Evolutionary conservation across 2,797 vertebrate genomes (phyloP).

Genomic region (Platalea minor): DNA sequence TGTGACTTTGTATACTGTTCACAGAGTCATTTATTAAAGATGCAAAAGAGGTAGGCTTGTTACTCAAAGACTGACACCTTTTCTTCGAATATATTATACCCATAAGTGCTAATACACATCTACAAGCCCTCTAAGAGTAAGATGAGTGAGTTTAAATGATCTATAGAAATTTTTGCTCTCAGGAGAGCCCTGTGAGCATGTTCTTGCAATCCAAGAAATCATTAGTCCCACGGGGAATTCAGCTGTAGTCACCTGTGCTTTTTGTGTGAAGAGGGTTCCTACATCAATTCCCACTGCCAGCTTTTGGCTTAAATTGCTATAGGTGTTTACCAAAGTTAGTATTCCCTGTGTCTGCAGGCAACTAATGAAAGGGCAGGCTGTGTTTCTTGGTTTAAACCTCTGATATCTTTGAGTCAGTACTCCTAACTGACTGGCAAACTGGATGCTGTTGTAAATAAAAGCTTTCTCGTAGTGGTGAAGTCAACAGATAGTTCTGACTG

Average conservation of each 20-base stretch:
- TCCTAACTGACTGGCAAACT: not conserved
- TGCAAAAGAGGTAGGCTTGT: not conserved
- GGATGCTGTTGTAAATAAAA: not conserved
- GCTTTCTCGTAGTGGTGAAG: not conserved
- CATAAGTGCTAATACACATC: not conserved
- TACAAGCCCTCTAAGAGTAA: not conserved
- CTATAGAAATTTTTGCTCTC: not conserved
- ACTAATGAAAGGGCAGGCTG: not conserved
- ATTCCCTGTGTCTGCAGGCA: not conserved
- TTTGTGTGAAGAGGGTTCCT: not conserved
- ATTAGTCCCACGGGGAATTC: not conserved
- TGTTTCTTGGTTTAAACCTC: not conserved
- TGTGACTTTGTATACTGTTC: not conserved
- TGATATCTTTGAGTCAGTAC: not conserved
- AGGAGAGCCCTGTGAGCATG: not conserved
- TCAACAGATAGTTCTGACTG: not conserved
- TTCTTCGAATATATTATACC: not conserved
- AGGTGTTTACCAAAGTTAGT: not conserved
- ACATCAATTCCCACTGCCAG: accelerated
- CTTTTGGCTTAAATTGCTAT: not conserved
- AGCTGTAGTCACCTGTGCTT: not conserved
- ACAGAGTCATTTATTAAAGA: not conserved
- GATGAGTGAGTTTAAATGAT: not conserved
- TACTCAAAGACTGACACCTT: conserved; percentile 19
- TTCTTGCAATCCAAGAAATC: not conserved